Base-by-base conservation (phyloP, 2,113 vertebrate species). In the Ochotona princeps region DNA sequence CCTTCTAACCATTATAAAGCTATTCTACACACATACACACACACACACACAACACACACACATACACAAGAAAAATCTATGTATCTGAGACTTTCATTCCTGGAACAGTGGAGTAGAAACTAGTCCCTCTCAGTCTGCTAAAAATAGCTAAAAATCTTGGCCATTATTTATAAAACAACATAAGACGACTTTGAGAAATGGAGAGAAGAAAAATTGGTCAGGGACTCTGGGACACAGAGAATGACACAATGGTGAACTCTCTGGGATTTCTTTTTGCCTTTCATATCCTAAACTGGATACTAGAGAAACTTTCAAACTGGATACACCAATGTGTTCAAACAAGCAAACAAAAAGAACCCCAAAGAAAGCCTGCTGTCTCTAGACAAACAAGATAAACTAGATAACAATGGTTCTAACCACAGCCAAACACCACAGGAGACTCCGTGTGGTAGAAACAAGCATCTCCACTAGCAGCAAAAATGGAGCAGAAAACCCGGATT, bases 1-100 rank as follows among this genome's bases (percentile, higher is more conserved):
- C 47, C 44, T 83, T 88, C 65, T 83, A 83, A 73, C 66, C 8
- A 49, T 83, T 66, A 83, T 66, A 76, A 78, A 88, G 72, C 54
- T 83, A 8, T 87, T 25, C 79, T 80, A 54, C 35, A 57, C 18
- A 57, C 10, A 54, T 14, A 54, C 14, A 54, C 51, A 54, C 51
- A 54, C 14, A 14, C 51, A 54, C 14, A 14, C 14, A 9, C 14
- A 54, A 11, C 7, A 54, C 51, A 54, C 15, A 54, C 51, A 54
- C 7, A 57, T 13, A 17, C 25, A 74, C 54, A 44, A 44, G 38
- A 44, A 44, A 44, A 44, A 21, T 85, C 15, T 10, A 66, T 74
- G 5, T 74, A 65, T 61, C 69, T 90, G 44, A 79, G n/a, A 73
- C 73, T 81, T 81, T 12, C 11, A 32, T 74, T 86, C 70, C 32